Evolutionary conservation across 2,888 invertebrate genomes (phyloP).

Genomic region (Tinea pellionella): DNA sequence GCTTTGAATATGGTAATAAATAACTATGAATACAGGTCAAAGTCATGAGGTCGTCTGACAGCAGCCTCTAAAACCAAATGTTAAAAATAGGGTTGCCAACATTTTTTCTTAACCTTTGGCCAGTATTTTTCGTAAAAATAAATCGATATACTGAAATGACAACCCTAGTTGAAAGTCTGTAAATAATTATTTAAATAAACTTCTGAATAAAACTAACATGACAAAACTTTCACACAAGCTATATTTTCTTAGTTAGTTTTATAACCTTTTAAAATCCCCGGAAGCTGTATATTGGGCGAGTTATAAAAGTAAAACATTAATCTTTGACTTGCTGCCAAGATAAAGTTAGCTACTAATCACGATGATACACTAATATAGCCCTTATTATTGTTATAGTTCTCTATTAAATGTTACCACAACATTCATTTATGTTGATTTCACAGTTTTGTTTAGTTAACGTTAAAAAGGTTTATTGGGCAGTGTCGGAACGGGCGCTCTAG

Average conservation of each 20-base stretch:
- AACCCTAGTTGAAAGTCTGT: too few species aligned
- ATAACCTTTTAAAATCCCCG: conserved; percentile 28
- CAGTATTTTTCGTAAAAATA: too few species aligned
- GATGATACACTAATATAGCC: background rate
- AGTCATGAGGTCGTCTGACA: background rate
- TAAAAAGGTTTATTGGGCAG: too few species aligned
- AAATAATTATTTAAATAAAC: too few species aligned
- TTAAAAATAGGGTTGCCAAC: too few species aligned
- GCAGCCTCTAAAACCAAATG: background rate
- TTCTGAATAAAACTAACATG: too few species aligned
- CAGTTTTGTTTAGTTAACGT: too few species aligned
- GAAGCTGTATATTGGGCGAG: conserved; percentile 34
- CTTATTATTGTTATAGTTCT: background rate
- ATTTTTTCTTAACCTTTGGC: too few species aligned
- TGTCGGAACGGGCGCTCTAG: too few species aligned
- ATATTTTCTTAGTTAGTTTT: conserved; percentile 20
- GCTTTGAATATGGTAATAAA: too few species aligned
- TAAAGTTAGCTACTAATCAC: conserved; percentile 2
- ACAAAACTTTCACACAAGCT: too few species aligned
- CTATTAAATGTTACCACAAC: background rate
- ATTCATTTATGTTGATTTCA: background rate
- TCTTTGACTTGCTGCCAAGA: conserved; percentile 10
- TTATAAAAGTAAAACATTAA: conserved; percentile 28
- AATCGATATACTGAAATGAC: too few species aligned
- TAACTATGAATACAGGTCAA: background rate